phyloP scores from a whole-genome alignment of 2,113 vertebrate genomes.

The Pelecanoides urinatrix region DNA sequence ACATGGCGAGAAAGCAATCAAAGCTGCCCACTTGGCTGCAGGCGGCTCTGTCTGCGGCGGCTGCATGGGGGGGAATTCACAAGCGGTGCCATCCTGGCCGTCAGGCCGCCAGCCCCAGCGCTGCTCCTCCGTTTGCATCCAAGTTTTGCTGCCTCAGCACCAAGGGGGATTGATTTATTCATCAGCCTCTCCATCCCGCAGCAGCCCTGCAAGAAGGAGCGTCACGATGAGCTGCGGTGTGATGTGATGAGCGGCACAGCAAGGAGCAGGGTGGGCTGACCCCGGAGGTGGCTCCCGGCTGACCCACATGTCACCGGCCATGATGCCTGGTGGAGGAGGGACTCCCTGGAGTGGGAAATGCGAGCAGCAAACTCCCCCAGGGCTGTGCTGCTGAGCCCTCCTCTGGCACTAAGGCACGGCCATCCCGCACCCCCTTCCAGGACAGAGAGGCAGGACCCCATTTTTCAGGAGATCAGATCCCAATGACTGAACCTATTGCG shows the following conservation, averaged over 20 bases:
- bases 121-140: neutral
- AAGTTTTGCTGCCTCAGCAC: constrained; percentile 56
- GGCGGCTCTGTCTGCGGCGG: neutral
- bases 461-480: neutral
- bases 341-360: neutral
- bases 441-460: neutral
- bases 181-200: constrained; percentile 29
- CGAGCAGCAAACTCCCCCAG: neutral
- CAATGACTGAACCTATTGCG: neutral
- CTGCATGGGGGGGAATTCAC: neutral
- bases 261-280: neutral
- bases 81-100: neutral
- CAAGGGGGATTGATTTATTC: constrained; percentile 52
- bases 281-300: neutral
- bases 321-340: neutral
- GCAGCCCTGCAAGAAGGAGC: constrained; percentile 20
- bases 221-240: neutral
- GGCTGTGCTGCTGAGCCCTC: neutral
- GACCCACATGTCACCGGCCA: neutral
- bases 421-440: neutral
- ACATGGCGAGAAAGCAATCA: constrained; percentile 33
- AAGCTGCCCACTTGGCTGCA: constrained; percentile 35
- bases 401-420: too few relatives aligned
- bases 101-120: neutral
- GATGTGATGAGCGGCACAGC: neutral